phyloP scores from a whole-genome alignment of 1,140 invertebrate genomes.

The Hyposmocoma kahamanoa region DNA sequence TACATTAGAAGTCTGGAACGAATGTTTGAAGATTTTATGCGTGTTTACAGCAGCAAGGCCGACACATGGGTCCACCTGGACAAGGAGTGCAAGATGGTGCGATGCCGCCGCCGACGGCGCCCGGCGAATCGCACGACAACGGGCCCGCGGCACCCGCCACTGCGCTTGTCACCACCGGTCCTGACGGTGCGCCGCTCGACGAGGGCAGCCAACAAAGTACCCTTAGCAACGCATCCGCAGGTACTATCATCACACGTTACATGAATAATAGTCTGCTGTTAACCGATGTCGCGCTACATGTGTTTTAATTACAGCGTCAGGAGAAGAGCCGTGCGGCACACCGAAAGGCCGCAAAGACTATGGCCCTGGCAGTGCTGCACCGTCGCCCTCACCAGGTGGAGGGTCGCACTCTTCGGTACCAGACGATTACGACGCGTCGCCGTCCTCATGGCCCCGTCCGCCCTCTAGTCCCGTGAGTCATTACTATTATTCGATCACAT shows the following conservation, averaged over 20 bases:
- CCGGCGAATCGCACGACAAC: slow-evolving; percentile 77
- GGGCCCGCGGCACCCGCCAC: slow-evolving; percentile 81
- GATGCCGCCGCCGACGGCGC: slow-evolving; percentile 75
- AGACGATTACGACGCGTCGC: slow-evolving; percentile 93
- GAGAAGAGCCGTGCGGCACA: slow-evolving; percentile 87
- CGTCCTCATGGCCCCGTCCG: slow-evolving; percentile 88
- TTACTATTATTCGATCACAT: too few species aligned
- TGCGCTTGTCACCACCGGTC: slow-evolving; percentile 89
- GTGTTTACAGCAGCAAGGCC: slow-evolving; percentile 28
- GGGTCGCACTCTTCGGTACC: slow-evolving; percentile 87
- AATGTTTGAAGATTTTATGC: too few species aligned
- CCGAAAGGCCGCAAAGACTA: slow-evolving; percentile 83
- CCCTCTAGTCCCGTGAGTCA: slow-evolving; percentile 92
- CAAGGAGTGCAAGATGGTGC: slow-evolving; percentile 29
- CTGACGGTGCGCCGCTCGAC: slow-evolving; percentile 89
- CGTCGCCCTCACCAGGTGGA: slow-evolving; percentile 82
- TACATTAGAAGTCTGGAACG: too few species aligned
- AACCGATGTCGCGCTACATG: neutral
- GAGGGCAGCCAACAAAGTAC: slow-evolving; percentile 94
- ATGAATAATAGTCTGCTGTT: too few species aligned
- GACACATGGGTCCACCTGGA: slow-evolving; percentile 59
- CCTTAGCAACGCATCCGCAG: slow-evolving; percentile 91
- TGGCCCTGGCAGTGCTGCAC: slow-evolving; percentile 64
- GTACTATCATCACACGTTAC: slow-evolving; percentile 57
- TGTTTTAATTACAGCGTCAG: slow-evolving; percentile 78